phyloP scores from a whole-genome alignment of 2,888 invertebrate species.

The Agriopis aurantiaria region DNA sequence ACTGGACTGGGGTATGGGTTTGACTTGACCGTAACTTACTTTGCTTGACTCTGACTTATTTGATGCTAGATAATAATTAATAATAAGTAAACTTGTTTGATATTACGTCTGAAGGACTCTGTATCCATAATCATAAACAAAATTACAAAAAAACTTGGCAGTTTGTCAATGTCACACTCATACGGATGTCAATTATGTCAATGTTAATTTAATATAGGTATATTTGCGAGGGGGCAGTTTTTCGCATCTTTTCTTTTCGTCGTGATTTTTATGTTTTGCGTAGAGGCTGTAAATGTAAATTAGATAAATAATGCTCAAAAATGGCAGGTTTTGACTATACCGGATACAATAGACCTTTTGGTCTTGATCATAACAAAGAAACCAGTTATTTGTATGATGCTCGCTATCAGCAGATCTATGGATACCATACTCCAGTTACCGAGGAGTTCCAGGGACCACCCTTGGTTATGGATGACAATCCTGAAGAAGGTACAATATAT shows the following conservation, averaged over 20 bases:
- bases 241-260: not conserved
- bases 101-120: no score
- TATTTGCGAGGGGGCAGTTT: no score
- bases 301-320: conserved; percentile 40
- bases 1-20: no score
- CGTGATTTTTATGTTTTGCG: conserved; percentile 28
- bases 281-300: conserved; percentile 20
- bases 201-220: no score
- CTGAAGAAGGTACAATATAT: conserved; percentile 74
- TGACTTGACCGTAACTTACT: no score
- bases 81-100: no score
- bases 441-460: conserved; percentile 83
- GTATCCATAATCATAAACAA: no score
- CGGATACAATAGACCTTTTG: conserved; percentile 77
- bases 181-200: no score
- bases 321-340: conserved; percentile 84
- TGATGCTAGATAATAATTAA: no score
- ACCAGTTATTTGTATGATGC: conserved; percentile 80
- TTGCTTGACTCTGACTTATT: no score
- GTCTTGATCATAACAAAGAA: conserved; percentile 78
- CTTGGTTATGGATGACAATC: conserved; percentile 77
- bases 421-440: conserved; percentile 79
- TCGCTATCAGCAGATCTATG: conserved; percentile 82
- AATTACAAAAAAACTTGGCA: no score
- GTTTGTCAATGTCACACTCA: no score